A percentile compares a stretch with the other conserved stretches of the same genome.
phyloP scores from a whole-genome alignment of 2,888 invertebrate genomes.

The Hofmannophila pseudospretella region DNA sequence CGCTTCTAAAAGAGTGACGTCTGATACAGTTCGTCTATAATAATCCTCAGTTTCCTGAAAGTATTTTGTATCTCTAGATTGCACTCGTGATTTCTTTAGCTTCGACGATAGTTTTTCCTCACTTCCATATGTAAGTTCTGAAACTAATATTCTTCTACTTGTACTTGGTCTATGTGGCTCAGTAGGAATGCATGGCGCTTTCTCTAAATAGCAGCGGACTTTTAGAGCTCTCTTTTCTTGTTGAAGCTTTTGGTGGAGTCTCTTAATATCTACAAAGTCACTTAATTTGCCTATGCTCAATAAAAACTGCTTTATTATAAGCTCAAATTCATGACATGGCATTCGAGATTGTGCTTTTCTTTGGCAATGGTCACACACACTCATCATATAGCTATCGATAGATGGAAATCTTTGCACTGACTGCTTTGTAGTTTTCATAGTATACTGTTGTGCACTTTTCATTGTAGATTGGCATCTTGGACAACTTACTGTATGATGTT shows the following conservation, averaged over 20 bases:
- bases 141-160: not conserved
- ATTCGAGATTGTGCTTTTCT: slow-evolving; percentile 18
- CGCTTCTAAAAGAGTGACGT: not conserved
- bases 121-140: not conserved
- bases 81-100: not conserved
- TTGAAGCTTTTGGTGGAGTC: slow-evolving; percentile 17
- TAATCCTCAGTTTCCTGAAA: not conserved
- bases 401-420: slow-evolving; percentile 28
- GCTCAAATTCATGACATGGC: slow-evolving; percentile 40
- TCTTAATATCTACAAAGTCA: slow-evolving; percentile 23
- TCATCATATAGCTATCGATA: slow-evolving; percentile 31
- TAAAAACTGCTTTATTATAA: slow-evolving; percentile 38
- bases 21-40: not conserved
- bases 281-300: slow-evolving; percentile 23
- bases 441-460: slow-evolving; percentile 34
- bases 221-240: too few relatives aligned
- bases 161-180: not conserved
- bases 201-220: too few relatives aligned
- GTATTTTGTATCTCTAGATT: not conserved
- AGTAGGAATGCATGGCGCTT: not conserved
- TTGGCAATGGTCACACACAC: slow-evolving; percentile 49
- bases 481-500: slow-evolving; percentile 34
- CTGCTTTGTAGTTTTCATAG: slow-evolving; percentile 34
- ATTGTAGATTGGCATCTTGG: slow-evolving; percentile 43
- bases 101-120: not conserved